Conservation (phyloP, 2,888 invertebrate genomes). For the Lymantria monacha region DNA sequence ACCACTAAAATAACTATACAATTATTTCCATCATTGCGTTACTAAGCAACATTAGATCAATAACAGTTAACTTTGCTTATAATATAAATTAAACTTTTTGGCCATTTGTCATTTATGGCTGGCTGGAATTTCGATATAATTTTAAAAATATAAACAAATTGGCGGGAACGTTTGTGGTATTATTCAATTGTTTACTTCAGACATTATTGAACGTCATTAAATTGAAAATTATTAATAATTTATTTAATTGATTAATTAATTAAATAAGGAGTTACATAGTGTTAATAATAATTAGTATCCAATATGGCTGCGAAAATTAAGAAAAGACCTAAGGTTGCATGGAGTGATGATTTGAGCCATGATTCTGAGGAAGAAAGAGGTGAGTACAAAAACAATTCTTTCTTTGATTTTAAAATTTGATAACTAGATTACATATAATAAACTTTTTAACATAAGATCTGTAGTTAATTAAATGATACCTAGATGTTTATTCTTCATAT, state of each 20-base stretch:
- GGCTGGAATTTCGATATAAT: conserved; percentile 2
- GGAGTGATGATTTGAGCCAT: conserved; percentile 78
- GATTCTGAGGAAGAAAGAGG: conserved; percentile 78
- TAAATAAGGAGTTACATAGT: conserved; percentile 4
- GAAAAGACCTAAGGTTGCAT: conserved; percentile 60
- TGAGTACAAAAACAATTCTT: conserved; percentile 22
- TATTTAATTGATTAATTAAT: conserved; percentile 2
- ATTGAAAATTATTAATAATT: conserved; percentile 9
- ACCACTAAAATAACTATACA: no score
- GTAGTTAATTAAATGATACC: no score
- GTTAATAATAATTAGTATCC: conserved; percentile 8
- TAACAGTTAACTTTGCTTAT: no score
- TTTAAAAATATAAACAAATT: not conserved
- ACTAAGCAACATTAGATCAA: conserved; percentile 20
- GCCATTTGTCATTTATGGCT: not conserved
- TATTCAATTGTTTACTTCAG: conserved; percentile 24
- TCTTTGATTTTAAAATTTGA: not conserved
- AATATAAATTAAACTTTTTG: conserved; percentile 4
- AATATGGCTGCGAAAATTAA: conserved; percentile 38
- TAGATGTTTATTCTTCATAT: no score
- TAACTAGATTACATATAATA: no score
- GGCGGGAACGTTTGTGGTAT: conserved; percentile 7
- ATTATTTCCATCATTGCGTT: no score
- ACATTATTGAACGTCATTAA: conserved; percentile 13
- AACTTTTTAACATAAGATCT: no score